phyloP scores from a whole-genome alignment of 1,140 invertebrate genomes.

The Adelges cooleyi region DNA sequence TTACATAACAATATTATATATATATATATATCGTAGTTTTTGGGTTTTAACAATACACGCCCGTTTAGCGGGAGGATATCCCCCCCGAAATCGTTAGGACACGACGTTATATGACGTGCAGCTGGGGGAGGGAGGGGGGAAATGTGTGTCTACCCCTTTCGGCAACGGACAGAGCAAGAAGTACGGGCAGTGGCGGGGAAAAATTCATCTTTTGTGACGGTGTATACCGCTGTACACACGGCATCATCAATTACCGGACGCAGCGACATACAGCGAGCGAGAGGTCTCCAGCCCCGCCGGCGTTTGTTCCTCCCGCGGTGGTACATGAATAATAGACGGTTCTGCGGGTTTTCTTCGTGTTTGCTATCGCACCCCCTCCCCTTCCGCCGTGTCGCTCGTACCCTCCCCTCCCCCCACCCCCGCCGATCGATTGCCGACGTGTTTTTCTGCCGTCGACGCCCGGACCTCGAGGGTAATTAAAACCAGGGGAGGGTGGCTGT shows the following conservation, averaged over 20 bases:
- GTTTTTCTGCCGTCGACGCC: no score
- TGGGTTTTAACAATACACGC: no score
- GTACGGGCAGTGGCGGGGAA: no score
- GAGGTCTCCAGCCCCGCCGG: background rate
- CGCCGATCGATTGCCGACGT: no score
- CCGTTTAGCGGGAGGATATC: no score
- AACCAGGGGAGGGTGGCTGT: background rate
- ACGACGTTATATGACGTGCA: background rate
- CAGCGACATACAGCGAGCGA: conserved; percentile 10
- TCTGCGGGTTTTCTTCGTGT: conserved; percentile 16
- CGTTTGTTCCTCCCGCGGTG: no score
- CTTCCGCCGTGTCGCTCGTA: no score
- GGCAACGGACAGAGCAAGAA: background rate
- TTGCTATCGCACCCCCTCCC: no score
- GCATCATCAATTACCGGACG: conserved; percentile 28
- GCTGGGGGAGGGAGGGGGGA: no score
- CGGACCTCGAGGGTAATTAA: conserved; percentile 16
- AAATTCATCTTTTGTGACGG: conserved; percentile 13
- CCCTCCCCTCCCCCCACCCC: no score
- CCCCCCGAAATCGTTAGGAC: conserved; percentile 6
- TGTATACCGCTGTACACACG: background rate
- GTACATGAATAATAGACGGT: conserved; percentile 18
- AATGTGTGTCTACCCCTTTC: conserved; percentile 19
- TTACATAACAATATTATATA: no score
- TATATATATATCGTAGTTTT: no score